These are phyloP conservation scores for Bombus picipes DNA, from an alignment of 1,140 invertebrate species.

Conservation along the genomic window DNA sequence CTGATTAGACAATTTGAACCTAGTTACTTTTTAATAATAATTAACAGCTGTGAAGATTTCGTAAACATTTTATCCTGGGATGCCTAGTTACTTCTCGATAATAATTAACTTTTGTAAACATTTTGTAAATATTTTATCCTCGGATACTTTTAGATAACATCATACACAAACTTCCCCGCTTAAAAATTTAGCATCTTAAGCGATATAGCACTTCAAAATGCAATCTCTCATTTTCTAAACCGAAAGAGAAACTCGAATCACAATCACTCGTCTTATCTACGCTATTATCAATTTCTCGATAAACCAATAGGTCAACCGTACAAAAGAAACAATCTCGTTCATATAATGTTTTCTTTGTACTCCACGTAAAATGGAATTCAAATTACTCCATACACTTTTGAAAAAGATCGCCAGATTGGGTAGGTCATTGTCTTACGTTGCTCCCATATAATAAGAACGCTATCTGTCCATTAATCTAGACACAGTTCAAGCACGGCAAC, in stretches of 20 bases:
- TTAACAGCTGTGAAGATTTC: no score
- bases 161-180: no score
- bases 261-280: background rate
- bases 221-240: background rate
- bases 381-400: conserved; percentile 20
- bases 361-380: conserved; percentile 12
- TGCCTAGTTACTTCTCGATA: no score
- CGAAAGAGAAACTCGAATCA: background rate
- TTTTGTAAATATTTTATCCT: no score
- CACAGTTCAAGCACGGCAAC: conserved; percentile 23
- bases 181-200: no score
- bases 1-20: no score
- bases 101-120: no score
- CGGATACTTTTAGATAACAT: no score
- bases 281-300: conserved; percentile 14
- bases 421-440: conserved; percentile 31
- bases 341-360: background rate
- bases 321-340: background rate
- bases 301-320: background rate
- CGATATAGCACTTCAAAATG: background rate
- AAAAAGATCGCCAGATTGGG: conserved; percentile 37
- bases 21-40: no score
- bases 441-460: conserved; percentile 34
- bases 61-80: no score
- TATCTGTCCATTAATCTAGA: conserved; percentile 49